phyloP scores from a whole-genome alignment of 1,140 invertebrate genomes.

The Matsumurasca onukii region DNA sequence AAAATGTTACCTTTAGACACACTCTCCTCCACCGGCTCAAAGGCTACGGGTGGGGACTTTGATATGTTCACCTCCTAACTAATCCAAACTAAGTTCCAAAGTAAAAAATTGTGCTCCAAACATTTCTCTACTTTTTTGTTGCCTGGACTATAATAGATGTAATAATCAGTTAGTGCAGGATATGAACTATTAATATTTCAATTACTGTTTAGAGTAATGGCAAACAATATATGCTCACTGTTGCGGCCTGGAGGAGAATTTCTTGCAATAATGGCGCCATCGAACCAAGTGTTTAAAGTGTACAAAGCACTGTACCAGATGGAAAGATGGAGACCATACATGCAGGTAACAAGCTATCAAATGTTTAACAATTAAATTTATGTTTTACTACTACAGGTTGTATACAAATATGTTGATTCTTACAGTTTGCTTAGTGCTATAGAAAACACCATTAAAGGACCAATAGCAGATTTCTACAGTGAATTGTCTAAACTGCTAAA shows the following conservation, averaged over 20 bases:
- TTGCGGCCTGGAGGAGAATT: conserved; percentile 64
- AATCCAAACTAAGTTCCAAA: too few relatives aligned
- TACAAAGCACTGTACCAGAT: conserved; percentile 57
- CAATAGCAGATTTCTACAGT: neutral
- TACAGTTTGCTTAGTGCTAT: neutral
- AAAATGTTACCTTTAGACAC: too few relatives aligned
- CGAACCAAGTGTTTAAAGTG: conserved; percentile 67
- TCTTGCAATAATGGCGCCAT: conserved; percentile 64
- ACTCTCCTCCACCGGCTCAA: too few relatives aligned
- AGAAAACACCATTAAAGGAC: neutral
- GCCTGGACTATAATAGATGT: too few relatives aligned
- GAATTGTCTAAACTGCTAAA: neutral
- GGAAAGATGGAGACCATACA: conserved; percentile 45
- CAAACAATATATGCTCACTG: conserved; percentile 64
- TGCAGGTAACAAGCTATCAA: conserved; percentile 43
- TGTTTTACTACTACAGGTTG: neutral
- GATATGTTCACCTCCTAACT: too few relatives aligned
- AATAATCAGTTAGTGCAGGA: too few relatives aligned
- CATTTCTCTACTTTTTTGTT: too few relatives aligned
- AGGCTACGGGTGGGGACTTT: too few relatives aligned
- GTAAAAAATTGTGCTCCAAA: too few relatives aligned
- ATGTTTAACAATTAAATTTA: neutral
- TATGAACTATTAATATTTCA: conserved; percentile 6
- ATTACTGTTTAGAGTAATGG: conserved; percentile 53
- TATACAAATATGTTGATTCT: neutral